Percentiles rank a stretch among this genome's conserved stretches.
phyloP scores from a whole-genome alignment of 2,888 invertebrate species.

The Drosophila mulleri region DNA sequence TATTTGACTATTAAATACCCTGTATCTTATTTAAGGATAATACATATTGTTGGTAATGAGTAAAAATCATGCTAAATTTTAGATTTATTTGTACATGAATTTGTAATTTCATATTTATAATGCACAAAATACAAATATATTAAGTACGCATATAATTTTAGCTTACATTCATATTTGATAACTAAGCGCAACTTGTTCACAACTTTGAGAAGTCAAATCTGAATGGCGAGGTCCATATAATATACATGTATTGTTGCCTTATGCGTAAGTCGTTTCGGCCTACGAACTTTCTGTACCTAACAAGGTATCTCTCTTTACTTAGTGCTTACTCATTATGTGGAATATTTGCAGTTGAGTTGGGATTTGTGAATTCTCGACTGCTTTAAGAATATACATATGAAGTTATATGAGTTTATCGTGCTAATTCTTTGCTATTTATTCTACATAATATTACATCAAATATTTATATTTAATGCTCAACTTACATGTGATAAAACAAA shows the following conservation, averaged over 20 bases:
- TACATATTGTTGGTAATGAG: neutral
- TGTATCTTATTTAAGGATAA: neutral
- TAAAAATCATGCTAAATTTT: neutral
- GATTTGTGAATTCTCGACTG: neutral
- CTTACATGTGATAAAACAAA: neutral
- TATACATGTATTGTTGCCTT: neutral
- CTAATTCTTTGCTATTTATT: neutral
- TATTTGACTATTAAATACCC: constrained; percentile 12
- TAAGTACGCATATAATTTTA: neutral
- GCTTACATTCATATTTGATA: neutral
- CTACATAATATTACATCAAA: neutral
- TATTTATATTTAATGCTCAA: neutral
- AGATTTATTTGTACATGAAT: neutral
- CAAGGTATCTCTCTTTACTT: neutral
- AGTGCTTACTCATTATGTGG: neutral
- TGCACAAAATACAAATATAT: neutral
- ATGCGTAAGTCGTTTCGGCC: neutral
- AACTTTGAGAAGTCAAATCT: neutral
- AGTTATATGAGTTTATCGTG: too few species aligned
- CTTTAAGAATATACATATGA: too few species aligned
- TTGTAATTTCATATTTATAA: neutral
- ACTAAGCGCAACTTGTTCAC: neutral
- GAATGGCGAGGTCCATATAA: neutral
- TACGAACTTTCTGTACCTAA: neutral
- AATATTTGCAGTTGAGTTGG: neutral